phyloP scores from a whole-genome alignment of 1,140 invertebrate genomes.

The Pseudomyrmex gracilis region DNA sequence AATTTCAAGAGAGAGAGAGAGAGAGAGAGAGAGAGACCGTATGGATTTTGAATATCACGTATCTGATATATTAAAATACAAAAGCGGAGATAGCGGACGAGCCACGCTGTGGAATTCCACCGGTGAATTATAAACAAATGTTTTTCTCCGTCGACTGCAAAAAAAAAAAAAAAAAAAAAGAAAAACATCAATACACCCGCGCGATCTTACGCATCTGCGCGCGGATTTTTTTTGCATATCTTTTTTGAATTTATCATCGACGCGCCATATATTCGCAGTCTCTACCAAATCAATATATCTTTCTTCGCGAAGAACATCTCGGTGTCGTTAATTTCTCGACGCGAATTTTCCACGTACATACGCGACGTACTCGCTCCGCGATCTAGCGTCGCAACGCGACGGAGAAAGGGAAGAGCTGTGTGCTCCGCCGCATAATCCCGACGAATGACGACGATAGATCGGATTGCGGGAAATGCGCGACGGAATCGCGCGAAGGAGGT shows the following conservation, averaged over 20 bases:
- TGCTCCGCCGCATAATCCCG: constrained; percentile 63
- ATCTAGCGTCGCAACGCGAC: background rate
- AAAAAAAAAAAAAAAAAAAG: too few relatives aligned
- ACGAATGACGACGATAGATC: constrained; percentile 64
- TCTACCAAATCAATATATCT: background rate
- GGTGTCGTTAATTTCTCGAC: constrained; percentile 18
- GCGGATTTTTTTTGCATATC: background rate
- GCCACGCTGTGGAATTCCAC: background rate
- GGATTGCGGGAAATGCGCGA: constrained; percentile 63
- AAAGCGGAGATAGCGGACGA: background rate
- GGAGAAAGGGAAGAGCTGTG: background rate
- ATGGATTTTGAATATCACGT: constrained; percentile 19
- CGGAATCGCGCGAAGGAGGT: constrained; percentile 46
- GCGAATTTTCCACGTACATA: background rate
- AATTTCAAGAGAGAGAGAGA: background rate
- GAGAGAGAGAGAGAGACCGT: background rate
- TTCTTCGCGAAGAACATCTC: background rate
- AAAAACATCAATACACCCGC: too few relatives aligned
- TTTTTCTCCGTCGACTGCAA: background rate
- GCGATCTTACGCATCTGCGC: background rate
- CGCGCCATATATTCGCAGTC: background rate
- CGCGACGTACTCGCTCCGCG: background rate
- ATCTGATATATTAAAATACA: constrained; percentile 35
- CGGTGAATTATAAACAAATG: background rate
- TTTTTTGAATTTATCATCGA: background rate